A percentile compares a stretch with the other conserved stretches of the same genome.
Conservation (phyloP, 2,113 vertebrate genomes). For the Sarotherodon lohbergeri region DNA sequence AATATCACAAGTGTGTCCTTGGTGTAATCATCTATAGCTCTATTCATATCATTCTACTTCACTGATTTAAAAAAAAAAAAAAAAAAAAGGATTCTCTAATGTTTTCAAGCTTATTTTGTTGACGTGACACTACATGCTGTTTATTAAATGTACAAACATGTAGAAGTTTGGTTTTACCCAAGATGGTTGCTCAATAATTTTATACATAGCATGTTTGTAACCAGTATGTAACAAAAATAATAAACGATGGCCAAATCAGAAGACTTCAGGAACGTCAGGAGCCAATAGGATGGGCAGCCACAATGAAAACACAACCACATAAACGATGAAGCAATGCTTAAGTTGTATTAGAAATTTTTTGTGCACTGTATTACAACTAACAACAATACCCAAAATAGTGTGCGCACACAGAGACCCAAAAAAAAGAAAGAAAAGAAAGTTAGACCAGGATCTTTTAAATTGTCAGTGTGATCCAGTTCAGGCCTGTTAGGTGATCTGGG, state of each 20-base stretch:
- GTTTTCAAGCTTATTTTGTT: not conserved
- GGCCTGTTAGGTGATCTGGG: not conserved
- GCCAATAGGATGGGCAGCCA: not conserved
- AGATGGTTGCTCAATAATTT: not conserved
- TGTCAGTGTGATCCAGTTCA: not conserved
- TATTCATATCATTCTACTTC: too few relatives aligned
- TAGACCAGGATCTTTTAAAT: not conserved
- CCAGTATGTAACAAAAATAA: not conserved
- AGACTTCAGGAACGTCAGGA: fast-evolving
- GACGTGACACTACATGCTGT: too few relatives aligned
- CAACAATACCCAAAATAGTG: not conserved
- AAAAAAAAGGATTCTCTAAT: fast-evolving
- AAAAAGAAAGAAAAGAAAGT: not conserved
- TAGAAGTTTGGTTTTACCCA: not conserved
- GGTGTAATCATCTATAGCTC: not conserved
- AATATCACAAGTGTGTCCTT: not conserved
- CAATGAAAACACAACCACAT: not conserved
- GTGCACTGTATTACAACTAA: not conserved
- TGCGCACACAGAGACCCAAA: not conserved
- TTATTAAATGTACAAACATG: not conserved
- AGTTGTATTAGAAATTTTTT: fast-evolving
- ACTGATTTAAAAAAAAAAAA: too few relatives aligned
- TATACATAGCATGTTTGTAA: fast-evolving
- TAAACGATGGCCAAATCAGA: not conserved
- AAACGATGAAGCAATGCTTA: fast-evolving